Base-by-base conservation (phyloP, 2,113 vertebrate species). In the Coracopsis vasa region DNA sequence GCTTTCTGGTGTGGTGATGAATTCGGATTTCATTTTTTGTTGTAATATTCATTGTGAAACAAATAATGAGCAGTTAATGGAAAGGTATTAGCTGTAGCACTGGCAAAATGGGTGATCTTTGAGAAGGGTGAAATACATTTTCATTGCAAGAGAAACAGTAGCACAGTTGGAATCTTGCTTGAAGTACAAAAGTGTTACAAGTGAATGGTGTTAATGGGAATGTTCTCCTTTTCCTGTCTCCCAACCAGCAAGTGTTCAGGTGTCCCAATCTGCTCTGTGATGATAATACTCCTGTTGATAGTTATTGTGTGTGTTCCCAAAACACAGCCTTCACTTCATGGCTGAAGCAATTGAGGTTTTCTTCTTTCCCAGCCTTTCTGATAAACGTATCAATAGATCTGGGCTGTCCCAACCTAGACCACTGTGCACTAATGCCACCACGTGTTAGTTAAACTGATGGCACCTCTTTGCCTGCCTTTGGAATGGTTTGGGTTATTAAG, bases 341-440 rank as follows among this genome's bases (percentile, higher is more conserved):
- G 37, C 35, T 51, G 65, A 42, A 48, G 14, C 24, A 80, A 2
- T 1, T 56, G 53, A 60, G 58, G 15, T 77, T 86, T 82, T 67
- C 24, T 91, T 8, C n/a, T n/a, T n/a, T n/a, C n/a, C 45, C n/a
- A 27, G 0, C 1, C 29, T 67, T 37, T 41, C 31, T 61, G 66
- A 5, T 65, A 21, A 39, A 18, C 3, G 1, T 13, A 5, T 18
- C 20, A 6, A 1, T 3, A 16, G 37, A 3, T 1, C 14, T 58
- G 66, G 28, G 42, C 66, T 62, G 56, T 18, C 37, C 5, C 51
- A 58, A 3, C 37, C 28, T 41, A 14, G 60, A n/a, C 10, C 5
- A 1, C 10, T 44, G 47, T 27, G 9, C 3, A 0, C 31, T 27
- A 4, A 8, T n/a, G 48, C 20, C 2, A 4, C 25, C 62, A 48